Percentiles rank a stretch among this genome's conserved stretches.
phyloP scores from a whole-genome alignment of 2,113 vertebrate species.

The Alosa alosa region DNA sequence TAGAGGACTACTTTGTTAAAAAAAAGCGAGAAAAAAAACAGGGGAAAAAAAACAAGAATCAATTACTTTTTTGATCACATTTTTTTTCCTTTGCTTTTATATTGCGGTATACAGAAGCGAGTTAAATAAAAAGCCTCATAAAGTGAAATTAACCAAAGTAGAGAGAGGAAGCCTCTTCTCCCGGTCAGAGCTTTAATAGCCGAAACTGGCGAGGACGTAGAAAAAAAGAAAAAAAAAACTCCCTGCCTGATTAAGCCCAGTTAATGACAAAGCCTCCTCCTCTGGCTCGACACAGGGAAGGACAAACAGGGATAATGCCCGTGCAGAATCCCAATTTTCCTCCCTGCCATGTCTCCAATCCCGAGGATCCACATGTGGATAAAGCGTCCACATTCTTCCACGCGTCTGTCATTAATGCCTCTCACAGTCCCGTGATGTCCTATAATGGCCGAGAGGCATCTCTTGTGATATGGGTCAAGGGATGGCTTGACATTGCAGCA shows the following conservation, averaged over 20 bases:
- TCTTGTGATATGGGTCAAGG: neutral
- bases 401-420: neutral
- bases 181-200: neutral
- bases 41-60: neutral
- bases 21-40: neutral
- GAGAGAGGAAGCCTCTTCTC: neutral
- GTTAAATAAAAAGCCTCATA: neutral
- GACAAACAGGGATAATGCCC: neutral
- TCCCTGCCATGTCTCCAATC: neutral
- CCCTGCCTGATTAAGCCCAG: slow-evolving; percentile 18
- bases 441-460: neutral
- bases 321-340: neutral
- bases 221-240: neutral
- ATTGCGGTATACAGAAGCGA: neutral
- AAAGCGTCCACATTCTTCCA: neutral
- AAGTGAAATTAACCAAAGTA: slow-evolving; percentile 1
- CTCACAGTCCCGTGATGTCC: neutral
- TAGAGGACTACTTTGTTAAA: neutral
- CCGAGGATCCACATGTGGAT: neutral
- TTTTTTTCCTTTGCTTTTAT: neutral
- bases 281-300: neutral
- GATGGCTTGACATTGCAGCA: neutral
- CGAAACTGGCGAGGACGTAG: neutral
- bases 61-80: neutral
- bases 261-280: slow-evolving; percentile 20